phyloP scores from a whole-genome alignment of 2,113 vertebrate species.

The Eptesicus fuscus region DNA sequence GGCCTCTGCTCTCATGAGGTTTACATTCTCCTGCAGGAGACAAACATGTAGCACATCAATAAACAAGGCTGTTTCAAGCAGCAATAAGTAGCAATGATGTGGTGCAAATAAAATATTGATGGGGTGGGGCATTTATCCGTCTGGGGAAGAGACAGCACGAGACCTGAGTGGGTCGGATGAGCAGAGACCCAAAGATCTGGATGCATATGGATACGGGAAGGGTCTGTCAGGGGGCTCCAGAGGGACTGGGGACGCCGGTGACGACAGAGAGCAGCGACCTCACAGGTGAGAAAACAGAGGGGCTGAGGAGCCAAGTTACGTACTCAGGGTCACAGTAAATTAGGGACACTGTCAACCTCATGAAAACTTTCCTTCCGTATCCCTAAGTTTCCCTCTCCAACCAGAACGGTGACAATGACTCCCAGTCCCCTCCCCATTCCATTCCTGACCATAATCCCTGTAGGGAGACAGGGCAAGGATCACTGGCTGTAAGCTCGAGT shows the following conservation, averaged over 20 bases:
- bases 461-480: not conserved
- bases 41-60: not conserved
- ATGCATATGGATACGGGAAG: fast-evolving
- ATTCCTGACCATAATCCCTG: not conserved
- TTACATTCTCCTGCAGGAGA: not conserved
- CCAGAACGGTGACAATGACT: not conserved
- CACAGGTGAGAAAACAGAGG: not conserved
- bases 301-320: not conserved
- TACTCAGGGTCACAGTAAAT: not conserved
- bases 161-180: no score
- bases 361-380: not conserved
- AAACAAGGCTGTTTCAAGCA: not conserved
- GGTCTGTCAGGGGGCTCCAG: not conserved
- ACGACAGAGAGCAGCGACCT: not conserved
- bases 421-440: not conserved
- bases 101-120: not conserved
- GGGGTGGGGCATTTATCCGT: not conserved
- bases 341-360: not conserved
- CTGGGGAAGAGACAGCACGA: not conserved
- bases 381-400: not conserved
- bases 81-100: not conserved
- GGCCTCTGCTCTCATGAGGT: not conserved
- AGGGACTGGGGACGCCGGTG: not conserved
- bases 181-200: not conserved
- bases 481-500: fast-evolving